Conservation (phyloP, 2,888 invertebrate genomes). For the Argyra leucocephala region DNA sequence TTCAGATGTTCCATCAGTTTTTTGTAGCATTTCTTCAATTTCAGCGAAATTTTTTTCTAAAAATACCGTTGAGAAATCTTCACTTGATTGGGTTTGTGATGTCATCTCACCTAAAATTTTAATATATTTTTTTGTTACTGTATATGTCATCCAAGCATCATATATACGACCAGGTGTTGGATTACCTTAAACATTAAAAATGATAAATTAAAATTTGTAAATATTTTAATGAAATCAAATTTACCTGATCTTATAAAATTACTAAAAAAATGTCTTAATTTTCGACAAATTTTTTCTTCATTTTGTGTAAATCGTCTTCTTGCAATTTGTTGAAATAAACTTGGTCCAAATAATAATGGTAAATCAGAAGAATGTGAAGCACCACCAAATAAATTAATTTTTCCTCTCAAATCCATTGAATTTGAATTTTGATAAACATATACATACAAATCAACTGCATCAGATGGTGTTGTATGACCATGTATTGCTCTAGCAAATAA, state of each 20-base stretch:
- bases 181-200: constrained; percentile 41
- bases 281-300: constrained; percentile 51
- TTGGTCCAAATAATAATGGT: constrained; percentile 56
- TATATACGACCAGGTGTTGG: constrained; percentile 48
- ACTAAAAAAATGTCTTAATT: constrained; percentile 46
- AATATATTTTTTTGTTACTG: constrained; percentile 34
- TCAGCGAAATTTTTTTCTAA: constrained; percentile 30
- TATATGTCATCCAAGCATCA: constrained; percentile 54
- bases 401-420: constrained; percentile 42
- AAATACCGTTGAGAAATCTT: constrained; percentile 15
- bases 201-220: not conserved
- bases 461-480: not conserved
- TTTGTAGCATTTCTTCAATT: constrained; percentile 34
- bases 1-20: constrained; percentile 15
- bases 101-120: constrained; percentile 35
- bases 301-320: constrained; percentile 51
- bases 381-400: constrained; percentile 44
- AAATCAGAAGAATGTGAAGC: constrained; percentile 60
- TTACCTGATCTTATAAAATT: constrained; percentile 50
- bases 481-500: constrained; percentile 24
- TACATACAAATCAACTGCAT: constrained; percentile 28
- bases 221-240: constrained; percentile 13
- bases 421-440: constrained; percentile 40
- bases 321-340: constrained; percentile 56
- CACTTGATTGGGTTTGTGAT: constrained; percentile 19